Evolutionary conservation across 2,113 vertebrate species (phyloP).

Genomic region (Pelusios castaneus): DNA sequence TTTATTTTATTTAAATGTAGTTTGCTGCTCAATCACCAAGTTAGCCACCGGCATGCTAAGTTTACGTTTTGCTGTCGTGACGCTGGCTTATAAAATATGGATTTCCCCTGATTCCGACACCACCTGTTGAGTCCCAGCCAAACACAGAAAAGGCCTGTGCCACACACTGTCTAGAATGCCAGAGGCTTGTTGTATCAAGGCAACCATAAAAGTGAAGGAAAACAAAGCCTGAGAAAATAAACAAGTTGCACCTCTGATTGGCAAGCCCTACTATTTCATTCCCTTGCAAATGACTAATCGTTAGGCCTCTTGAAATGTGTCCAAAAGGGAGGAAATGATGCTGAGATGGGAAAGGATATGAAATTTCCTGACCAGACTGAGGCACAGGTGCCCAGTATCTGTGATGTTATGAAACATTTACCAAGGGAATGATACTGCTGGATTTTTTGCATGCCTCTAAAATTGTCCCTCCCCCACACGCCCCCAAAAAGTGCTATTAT

Average conservation of each 20-base stretch:
- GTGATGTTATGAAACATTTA: constrained; percentile 82
- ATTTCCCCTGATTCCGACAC: neutral
- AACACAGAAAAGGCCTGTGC: constrained; percentile 54
- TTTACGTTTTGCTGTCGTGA: neutral
- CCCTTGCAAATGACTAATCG: constrained; percentile 62
- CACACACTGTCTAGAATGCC: constrained; percentile 62
- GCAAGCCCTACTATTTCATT: constrained; percentile 16
- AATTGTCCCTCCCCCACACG: neutral
- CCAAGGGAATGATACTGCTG: constrained; percentile 64
- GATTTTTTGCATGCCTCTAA: constrained; percentile 67
- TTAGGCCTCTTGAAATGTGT: constrained; percentile 79
- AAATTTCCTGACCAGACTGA: constrained; percentile 86
- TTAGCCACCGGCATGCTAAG: fast-evolving
- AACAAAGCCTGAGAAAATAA: constrained; percentile 66
- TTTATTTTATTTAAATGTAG: neutral
- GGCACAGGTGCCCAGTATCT: constrained; percentile 84
- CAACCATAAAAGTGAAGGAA: constrained; percentile 68
- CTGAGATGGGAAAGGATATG: constrained; percentile 85
- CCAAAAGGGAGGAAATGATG: constrained; percentile 81
- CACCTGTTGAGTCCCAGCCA: constrained; percentile 40
- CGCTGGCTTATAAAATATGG: neutral
- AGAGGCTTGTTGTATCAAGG: constrained; percentile 69
- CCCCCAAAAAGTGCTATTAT: constrained; percentile 68
- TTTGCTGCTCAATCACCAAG: neutral
- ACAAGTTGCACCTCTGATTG: constrained; percentile 68